Conservation (phyloP, 2,888 invertebrate genomes). For the Calameuta idolon region DNA sequence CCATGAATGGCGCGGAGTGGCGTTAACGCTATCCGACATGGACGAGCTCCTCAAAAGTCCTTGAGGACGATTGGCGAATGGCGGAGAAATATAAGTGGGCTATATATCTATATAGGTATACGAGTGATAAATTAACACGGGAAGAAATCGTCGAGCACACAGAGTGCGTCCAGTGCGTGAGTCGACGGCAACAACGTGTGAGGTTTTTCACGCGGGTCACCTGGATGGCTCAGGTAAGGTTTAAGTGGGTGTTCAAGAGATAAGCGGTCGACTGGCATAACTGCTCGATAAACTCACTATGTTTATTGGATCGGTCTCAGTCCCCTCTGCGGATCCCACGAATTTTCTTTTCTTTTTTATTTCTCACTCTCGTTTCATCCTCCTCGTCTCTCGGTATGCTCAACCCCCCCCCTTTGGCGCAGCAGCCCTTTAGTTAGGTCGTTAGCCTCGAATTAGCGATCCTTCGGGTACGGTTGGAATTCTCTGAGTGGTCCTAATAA, state of each 20-base stretch:
- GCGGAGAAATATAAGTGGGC: not conserved
- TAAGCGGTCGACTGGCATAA: constrained; percentile 61
- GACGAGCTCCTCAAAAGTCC: not conserved
- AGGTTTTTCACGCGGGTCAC: constrained; percentile 56
- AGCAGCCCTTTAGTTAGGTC: constrained; percentile 36
- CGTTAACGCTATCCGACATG: not conserved
- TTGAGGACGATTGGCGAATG: not conserved
- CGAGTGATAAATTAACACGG: not conserved
- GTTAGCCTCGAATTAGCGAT: constrained; percentile 47
- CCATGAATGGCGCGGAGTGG: not conserved
- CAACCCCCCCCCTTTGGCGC: constrained; percentile 17
- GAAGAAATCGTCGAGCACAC: not conserved
- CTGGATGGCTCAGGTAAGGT: constrained; percentile 40
- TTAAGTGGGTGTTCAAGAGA: constrained; percentile 65
- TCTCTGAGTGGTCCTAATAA: not conserved
- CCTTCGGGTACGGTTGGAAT: not conserved
- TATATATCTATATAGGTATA: not conserved
- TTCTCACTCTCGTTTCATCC: constrained; percentile 8
- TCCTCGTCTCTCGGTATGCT: constrained; percentile 22
- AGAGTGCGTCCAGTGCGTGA: not conserved
- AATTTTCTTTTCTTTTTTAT: not conserved
- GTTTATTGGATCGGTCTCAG: constrained; percentile 59
- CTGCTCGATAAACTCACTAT: constrained; percentile 62
- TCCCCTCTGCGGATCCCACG: constrained; percentile 17
- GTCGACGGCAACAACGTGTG: constrained; percentile 50